Percentiles rank a stretch among this genome's conserved stretches.
phyloP scores from a whole-genome alignment of 2,113 vertebrate genomes.

The Pteronura brasiliensis region DNA sequence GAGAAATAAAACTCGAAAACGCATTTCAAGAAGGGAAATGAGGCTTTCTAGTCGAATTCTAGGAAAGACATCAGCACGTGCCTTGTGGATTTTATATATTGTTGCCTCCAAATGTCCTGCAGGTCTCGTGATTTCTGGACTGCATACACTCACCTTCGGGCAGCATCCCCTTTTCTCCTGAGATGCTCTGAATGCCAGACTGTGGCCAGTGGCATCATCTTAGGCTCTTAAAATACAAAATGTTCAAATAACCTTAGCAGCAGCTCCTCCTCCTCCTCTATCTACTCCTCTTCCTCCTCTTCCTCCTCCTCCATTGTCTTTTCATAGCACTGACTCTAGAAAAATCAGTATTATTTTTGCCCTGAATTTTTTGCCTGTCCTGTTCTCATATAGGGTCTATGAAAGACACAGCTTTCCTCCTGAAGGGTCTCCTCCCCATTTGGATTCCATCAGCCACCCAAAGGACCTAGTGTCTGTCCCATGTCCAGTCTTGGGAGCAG shows the following conservation, averaged over 20 bases:
- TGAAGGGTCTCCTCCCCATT: background rate
- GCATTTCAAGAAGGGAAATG: conserved; percentile 17
- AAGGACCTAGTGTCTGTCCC: background rate
- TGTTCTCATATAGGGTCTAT: background rate
- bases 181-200: background rate
- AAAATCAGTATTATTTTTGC: background rate
- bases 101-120: background rate
- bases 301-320: background rate
- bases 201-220: background rate
- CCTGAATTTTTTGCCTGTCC: background rate
- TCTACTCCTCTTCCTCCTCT: too few species aligned
- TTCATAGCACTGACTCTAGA: background rate
- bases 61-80: background rate
- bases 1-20: conserved; percentile 79
- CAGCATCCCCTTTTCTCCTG: background rate
- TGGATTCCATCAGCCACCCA: background rate
- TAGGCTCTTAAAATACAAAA: background rate
- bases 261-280: too few species aligned
- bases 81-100: background rate
- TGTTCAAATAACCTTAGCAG: background rate
- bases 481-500: background rate
- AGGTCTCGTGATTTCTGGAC: background rate
- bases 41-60: background rate
- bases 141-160: background rate
- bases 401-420: background rate